These are phyloP conservation scores for Halesus radiatus DNA, from an alignment of 1,140 invertebrate genomes.

Conservation along the genomic window DNA sequence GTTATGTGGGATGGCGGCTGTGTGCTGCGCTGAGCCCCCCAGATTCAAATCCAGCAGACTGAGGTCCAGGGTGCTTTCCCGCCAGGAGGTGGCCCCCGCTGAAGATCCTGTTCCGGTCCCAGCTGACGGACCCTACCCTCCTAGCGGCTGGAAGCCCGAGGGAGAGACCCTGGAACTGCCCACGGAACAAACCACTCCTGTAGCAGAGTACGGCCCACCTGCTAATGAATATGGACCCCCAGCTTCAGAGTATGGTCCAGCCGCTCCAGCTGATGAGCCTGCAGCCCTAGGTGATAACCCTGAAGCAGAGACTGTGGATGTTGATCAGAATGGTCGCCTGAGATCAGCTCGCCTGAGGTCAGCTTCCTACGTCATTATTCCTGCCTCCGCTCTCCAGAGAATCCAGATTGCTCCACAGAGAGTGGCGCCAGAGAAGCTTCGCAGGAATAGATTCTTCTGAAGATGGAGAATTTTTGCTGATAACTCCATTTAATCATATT, in stretches of 20 bases:
- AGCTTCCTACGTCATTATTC: background rate
- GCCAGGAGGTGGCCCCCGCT: constrained; percentile 1
- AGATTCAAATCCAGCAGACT: constrained; percentile 9
- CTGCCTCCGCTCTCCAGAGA: constrained; percentile 11
- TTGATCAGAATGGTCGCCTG: constrained; percentile 17
- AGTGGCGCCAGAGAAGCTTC: background rate
- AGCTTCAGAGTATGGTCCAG: background rate
- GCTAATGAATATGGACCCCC: constrained; percentile 13
- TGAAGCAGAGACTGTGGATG: constrained; percentile 3
- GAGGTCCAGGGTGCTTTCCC: constrained; percentile 2
- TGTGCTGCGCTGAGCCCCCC: constrained; percentile 29
- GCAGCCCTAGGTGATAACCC: background rate
- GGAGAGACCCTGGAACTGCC: constrained; percentile 63
- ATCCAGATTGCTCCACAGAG: background rate
- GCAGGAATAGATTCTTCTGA: background rate
- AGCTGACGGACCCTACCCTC: constrained; percentile 62
- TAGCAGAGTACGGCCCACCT: constrained; percentile 60
- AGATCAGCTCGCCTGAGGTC: background rate
- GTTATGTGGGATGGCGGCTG: constrained; percentile 9
- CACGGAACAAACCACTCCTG: constrained; percentile 63
- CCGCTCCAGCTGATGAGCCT: background rate
- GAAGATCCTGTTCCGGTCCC: constrained; percentile 45
- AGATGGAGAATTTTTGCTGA: no score
- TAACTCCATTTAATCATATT: no score
- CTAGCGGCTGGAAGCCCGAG: constrained; percentile 63